Evolutionary conservation across 2,888 invertebrate genomes (phyloP).

Genomic region (Schizaphis graminum): DNA sequence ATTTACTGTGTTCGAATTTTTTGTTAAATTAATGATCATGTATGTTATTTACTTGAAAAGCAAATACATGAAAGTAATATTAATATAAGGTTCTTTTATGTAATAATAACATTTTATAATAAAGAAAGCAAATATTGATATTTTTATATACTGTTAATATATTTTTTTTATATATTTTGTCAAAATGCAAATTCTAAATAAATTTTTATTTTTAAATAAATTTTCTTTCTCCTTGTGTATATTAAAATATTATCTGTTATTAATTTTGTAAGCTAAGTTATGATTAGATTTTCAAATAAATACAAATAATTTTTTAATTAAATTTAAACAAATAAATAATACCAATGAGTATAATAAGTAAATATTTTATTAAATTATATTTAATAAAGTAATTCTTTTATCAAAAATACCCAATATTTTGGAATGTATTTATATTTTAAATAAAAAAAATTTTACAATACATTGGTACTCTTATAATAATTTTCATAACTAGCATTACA

Average conservation of each 20-base stretch:
- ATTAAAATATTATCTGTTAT: neutral
- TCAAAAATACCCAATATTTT: neutral
- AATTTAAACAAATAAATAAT: neutral
- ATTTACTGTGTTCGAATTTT: neutral
- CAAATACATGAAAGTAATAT: neutral
- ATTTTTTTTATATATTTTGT: neutral
- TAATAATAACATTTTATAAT: neutral
- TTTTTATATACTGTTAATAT: neutral
- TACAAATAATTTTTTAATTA: neutral
- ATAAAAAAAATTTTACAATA: too few relatives aligned
- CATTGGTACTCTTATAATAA: too few relatives aligned
- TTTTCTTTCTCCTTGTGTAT: neutral
- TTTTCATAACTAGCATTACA: neutral
- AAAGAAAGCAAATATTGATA: neutral
- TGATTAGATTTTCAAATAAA: neutral
- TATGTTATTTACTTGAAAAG: neutral
- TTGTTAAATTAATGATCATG: neutral
- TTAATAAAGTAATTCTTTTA: neutral
- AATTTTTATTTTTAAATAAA: neutral
- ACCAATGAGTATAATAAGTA: neutral
- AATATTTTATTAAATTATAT: constrained; percentile 3
- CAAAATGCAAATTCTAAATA: neutral
- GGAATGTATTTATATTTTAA: too few relatives aligned
- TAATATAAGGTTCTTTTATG: neutral
- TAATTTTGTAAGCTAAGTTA: neutral